phyloP scores from a whole-genome alignment of 1,140 invertebrate genomes.

The Episyrphus balteatus region DNA sequence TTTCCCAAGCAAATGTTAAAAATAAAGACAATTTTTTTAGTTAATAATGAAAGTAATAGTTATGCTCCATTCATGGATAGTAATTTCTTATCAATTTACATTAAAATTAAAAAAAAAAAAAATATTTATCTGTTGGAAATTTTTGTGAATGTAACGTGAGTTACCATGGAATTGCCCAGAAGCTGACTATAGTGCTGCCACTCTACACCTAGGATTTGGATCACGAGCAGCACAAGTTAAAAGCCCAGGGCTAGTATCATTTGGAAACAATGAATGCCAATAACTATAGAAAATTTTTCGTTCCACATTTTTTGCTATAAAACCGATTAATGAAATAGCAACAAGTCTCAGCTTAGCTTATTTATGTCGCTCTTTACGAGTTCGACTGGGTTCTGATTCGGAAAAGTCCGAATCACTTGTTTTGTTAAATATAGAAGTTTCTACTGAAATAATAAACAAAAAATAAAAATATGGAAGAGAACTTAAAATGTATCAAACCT shows the following conservation, averaged over 20 bases:
- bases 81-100: no score
- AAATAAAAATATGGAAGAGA: conserved; percentile 11
- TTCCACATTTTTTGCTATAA: conserved; percentile 32
- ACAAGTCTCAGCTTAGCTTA: conserved; percentile 41
- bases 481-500: background rate
- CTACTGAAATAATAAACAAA: conserved; percentile 1
- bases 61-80: no score
- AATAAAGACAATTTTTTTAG: no score
- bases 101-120: no score
- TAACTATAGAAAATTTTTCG: conserved; percentile 54
- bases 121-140: no score
- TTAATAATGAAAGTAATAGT: no score
- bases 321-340: conserved; percentile 39
- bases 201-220: conserved; percentile 46
- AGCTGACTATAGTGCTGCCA: conserved; percentile 46
- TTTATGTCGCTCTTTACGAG: conserved; percentile 16
- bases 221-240: conserved; percentile 51
- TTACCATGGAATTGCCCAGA: no score
- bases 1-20: no score
- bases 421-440: conserved; percentile 15
- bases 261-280: conserved; percentile 55
- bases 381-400: conserved; percentile 36
- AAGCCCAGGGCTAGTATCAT: conserved; percentile 38
- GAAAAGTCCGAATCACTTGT: conserved; percentile 46
- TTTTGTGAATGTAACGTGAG: no score